Evolutionary conservation across 2,113 vertebrate genomes (phyloP).

Genomic region (Melanerpes formicivorus): DNA sequence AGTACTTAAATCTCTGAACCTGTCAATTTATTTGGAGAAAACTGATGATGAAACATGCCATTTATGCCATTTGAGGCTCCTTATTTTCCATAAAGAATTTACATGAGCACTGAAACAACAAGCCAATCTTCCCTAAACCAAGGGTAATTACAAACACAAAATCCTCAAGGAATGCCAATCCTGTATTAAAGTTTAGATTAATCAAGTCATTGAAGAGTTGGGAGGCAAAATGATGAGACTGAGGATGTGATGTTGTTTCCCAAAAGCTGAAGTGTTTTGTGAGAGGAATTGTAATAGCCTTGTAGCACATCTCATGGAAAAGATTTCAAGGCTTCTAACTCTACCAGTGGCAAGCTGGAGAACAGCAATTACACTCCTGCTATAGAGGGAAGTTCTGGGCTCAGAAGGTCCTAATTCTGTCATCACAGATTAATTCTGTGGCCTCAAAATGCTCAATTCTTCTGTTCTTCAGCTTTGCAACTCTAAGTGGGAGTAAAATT

Average conservation of each 20-base stretch:
- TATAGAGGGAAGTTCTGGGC: not conserved
- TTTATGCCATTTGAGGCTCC: not conserved
- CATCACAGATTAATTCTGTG: not conserved
- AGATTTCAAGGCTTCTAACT: not conserved
- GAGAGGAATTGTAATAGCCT: not conserved
- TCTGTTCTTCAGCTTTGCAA: not conserved
- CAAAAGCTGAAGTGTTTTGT: not conserved
- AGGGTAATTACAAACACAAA: not conserved
- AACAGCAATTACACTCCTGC: not conserved
- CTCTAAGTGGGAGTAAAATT: not conserved
- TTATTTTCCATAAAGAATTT: not conserved
- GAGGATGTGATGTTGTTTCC: not conserved
- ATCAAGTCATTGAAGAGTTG: not conserved
- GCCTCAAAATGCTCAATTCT: not conserved
- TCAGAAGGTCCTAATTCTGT: not conserved
- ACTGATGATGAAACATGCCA: not conserved
- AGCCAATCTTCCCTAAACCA: not conserved
- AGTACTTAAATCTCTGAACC: not conserved
- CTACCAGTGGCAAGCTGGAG: not conserved
- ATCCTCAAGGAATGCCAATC: not conserved
- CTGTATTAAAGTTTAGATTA: not conserved
- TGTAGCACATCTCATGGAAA: not conserved
- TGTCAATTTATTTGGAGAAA: not conserved
- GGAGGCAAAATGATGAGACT: not conserved
- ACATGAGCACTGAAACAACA: not conserved